These are phyloP conservation scores for Trypoxylus dichotomus DNA, from an alignment of 1,140 invertebrate genomes.

Conservation along the genomic window DNA sequence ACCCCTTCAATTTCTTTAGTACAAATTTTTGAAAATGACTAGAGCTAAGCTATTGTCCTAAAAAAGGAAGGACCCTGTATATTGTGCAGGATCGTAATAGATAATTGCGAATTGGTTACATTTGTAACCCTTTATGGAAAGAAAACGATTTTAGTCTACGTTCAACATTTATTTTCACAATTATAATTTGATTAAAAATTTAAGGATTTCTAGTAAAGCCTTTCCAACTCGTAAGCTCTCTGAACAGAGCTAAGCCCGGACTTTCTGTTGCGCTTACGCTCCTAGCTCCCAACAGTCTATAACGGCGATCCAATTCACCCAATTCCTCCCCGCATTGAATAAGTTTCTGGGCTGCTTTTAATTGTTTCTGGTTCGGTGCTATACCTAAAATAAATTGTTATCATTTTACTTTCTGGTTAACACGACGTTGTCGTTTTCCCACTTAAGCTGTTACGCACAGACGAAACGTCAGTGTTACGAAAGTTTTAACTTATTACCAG, in stretches of 20 bases:
- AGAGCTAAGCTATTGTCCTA: no score
- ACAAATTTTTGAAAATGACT: no score
- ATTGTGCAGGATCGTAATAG: no score
- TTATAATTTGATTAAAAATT: neutral
- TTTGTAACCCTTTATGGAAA: no score
- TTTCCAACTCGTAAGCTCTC: slow-evolving; percentile 61
- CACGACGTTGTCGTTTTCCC: no score
- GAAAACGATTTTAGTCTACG: no score
- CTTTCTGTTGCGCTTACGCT: slow-evolving; percentile 50
- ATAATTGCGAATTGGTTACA: no score
- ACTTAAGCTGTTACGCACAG: no score
- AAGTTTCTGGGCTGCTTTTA: slow-evolving; percentile 43
- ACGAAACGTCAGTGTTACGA: neutral
- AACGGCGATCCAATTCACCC: slow-evolving; percentile 45
- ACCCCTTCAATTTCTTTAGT: no score
- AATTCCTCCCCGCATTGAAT: slow-evolving; percentile 45
- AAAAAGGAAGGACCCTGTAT: no score
- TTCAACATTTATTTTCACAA: no score
- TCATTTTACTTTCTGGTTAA: no score
- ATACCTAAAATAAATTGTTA: neutral
- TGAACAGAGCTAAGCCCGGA: slow-evolving; percentile 51
- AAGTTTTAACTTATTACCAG: neutral
- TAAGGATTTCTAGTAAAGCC: slow-evolving; percentile 48
- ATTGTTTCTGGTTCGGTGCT: slow-evolving; percentile 27
- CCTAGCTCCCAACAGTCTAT: slow-evolving; percentile 50